Base-by-base conservation (phyloP, 2,888 invertebrate species). In the Athrips mouffetella region DNA sequence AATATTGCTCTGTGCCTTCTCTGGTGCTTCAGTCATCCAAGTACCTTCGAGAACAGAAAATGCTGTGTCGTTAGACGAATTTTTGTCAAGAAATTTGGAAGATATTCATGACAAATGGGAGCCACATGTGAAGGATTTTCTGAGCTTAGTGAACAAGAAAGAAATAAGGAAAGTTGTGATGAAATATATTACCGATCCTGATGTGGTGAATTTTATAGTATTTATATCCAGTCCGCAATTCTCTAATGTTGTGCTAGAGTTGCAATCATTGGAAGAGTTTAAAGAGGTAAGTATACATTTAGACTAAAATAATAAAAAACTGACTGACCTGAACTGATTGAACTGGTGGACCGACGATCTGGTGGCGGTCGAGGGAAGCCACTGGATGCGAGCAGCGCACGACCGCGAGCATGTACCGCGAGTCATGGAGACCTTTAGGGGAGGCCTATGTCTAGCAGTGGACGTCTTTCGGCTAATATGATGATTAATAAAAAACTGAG, bases 231-330 rank as follows among this genome's bases (percentile, higher is more conserved):
- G 72, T 44, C 54, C 63, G 0, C 52, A 70, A 30, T 68, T 73
- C 47, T 60, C 62, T 41, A 53, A 68, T 23, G 35, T 67, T 1
- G 31, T 73, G 20, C 54, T 52, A 53, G 65, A 73, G 11, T 61
- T 73, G 37, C 68, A 73, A 52, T 54, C 60, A 13, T 58, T 71
- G 30, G 56, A 58, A 3, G 73, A 73, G 52, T 73, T 73, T 56
- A 66, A 65, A 52, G 70, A 73, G 73, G 74, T 75, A 56, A 59
- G 55, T 16, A 16, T 7, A 27, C 27, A 18, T 33, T 3, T 30
- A 20, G 16, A 33, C 18, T 18, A n/a, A n/a, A n/a, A n/a, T n/a
- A n/a, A n/a, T n/a, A n/a, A n/a, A n/a, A n/a, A n/a, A n/a, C n/a
- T n/a, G n/a, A n/a, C n/a, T n/a, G n/a, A n/a, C n/a, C n/a, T n/a